Percentiles rank a stretch among this genome's conserved stretches.
phyloP scores from a whole-genome alignment of 2,797 vertebrate genomes.

The Miichthys miiuy region DNA sequence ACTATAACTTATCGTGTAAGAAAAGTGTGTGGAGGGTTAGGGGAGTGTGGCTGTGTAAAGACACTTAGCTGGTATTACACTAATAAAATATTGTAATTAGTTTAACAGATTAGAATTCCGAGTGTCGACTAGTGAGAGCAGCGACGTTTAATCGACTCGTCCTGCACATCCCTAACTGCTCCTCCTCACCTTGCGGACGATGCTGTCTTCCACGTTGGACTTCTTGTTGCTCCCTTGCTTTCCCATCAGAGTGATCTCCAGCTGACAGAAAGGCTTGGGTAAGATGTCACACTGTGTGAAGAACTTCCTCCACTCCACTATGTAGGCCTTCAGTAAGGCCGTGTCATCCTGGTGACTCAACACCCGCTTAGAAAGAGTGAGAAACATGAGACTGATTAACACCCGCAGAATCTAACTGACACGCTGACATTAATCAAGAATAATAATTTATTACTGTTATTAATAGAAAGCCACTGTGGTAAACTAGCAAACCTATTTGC shows the following conservation, averaged over 20 bases:
- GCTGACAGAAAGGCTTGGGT: slow-evolving; percentile 96
- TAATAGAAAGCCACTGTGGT: not conserved
- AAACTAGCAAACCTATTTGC: not conserved
- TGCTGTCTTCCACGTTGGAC: slow-evolving; percentile 96
- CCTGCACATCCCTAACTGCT: too few species aligned
- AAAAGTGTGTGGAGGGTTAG: too few species aligned
- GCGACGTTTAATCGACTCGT: too few species aligned
- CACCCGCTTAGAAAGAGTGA: slow-evolving; percentile 86
- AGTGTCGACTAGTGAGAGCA: too few species aligned
- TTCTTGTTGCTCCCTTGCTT: slow-evolving; percentile 97
- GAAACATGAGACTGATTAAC: slow-evolving; percentile 8
- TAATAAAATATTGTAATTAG: too few species aligned
- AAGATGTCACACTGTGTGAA: slow-evolving; percentile 98
- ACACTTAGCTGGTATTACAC: too few species aligned
- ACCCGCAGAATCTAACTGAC: too few species aligned
- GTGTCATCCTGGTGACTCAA: slow-evolving; percentile 98
- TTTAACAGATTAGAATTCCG: too few species aligned
- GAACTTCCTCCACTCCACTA: slow-evolving; percentile 98
- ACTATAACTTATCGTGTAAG: too few species aligned
- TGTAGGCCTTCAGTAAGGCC: slow-evolving; percentile 95
- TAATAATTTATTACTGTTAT: not conserved
- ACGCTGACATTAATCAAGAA: not conserved
- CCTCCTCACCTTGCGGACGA: slow-evolving; percentile 93
- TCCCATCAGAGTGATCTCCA: slow-evolving; percentile 93
- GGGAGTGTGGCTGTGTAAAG: too few species aligned